Evolutionary conservation across 2,113 vertebrate species (phyloP), one percentile per base, ranked within the genome.

Genomic region (Scopus umbretta): DNA sequence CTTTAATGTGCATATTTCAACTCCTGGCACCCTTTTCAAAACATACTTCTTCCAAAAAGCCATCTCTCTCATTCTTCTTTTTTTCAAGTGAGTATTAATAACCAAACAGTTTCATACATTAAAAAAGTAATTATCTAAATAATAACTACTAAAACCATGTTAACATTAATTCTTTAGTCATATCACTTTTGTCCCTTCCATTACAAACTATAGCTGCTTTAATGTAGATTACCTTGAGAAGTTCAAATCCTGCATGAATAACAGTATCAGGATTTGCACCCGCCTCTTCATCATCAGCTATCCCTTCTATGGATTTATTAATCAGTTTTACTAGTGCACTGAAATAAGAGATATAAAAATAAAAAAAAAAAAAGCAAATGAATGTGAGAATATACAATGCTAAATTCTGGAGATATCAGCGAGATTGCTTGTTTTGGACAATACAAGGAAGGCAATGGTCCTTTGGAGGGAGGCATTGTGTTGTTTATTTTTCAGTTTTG

Each of bases 251-350:
- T 67, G 99, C 98, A 91, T 99, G 99, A 97, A 99, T 99, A 95
- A 99, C 99, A 79, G 99, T 98, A 97, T 99, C 99, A 85, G 99
- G 99, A 96, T 99, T 99, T 91, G 99, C 99, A 88, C 99, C 99
- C 96, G 99, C 99, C 94, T 99, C 99, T 85, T 99, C 99, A 90
- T 99, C 99, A 96, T 99, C 99, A 88, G 99, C 99, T 86, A 99
- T 99, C 78, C 99, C 99, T 82, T 99, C 99, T 97, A 99, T 99
- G 16, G 99, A 99, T 97, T 99, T 99, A 97, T 99, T 99, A 97
- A 99, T 98, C 96, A 99, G 97, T 96, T 99, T 99, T 92, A 99
- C 99, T 97, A 99, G 98, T 96, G 99, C 99, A 98, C 99, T 99
- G 80, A 95, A 97, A 96, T 6, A 76, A 94, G 32, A 97, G 53